Base-by-base conservation (phyloP, 2,113 vertebrate genomes). In the Strix aluco region DNA sequence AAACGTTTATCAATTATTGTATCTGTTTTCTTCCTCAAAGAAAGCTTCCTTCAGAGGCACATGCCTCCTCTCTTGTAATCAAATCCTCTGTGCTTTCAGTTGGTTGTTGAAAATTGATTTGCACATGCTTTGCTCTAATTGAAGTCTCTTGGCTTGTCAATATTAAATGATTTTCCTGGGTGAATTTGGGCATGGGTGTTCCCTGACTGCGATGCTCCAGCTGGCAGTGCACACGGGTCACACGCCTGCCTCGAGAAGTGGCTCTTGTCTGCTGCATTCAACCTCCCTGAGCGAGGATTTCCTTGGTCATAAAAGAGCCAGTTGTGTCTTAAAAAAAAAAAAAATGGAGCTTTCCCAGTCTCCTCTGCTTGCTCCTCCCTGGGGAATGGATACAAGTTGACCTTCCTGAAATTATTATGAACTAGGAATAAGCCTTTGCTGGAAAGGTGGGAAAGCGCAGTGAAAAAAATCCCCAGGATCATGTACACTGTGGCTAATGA, bases 401-500 rank as follows among this genome's bases (percentile, higher is more conserved):
- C 75, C 69, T 82, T 84, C 85, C 61, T 74, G 65, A 32, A 86
- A 54, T 94, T 29, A 15, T 52, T n/a, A 22, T 22, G 38, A 70
- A n/a, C 36, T 46, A 42, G 92, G 65, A 86, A 61, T n/a, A 79
- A 66, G 34, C 51, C 70, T 84, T 81, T 81, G 54, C 84, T 74
- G 81, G 63, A 88, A 54, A 94, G 59, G 66, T 95, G 70, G 90
- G 77, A 93, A 70, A 90, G 82, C 0, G 0, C 75, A 93, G 71
- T 59, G 70, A 93, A 81, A 88, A 93, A 92, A 81, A 46, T 81
- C 12, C 14, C 58, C 69, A 55, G 75, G 88, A 94, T 86, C 42
- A 3, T 84, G 69, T 86, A 79, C 1, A 0, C 49, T 83, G 85
- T 92, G 79, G 83, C 86, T 96, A 94, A 92, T 97, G 95, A 96